phyloP scores from a whole-genome alignment of 2,113 vertebrate species.

The Haemorhous mexicanus region DNA sequence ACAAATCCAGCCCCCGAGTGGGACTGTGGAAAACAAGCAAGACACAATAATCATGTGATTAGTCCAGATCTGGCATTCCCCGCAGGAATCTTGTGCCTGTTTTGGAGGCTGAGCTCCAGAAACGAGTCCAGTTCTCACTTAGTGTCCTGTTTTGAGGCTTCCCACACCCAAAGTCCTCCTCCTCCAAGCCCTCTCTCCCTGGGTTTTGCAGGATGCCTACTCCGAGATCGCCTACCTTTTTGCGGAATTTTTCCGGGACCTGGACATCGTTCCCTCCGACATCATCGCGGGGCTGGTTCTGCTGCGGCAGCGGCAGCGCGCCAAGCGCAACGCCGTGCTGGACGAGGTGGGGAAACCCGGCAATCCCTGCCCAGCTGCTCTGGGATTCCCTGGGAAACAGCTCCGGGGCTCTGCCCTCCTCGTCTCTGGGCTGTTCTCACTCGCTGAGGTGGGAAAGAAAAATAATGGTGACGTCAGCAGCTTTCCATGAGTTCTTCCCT shows the following conservation, averaged over 20 bases:
- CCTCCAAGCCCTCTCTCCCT: background rate
- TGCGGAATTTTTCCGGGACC: constrained; percentile 96
- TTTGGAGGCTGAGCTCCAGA: background rate
- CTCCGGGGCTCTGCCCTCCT: background rate
- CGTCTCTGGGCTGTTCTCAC: background rate
- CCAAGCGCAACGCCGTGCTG: constrained; percentile 87
- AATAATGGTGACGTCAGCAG: background rate
- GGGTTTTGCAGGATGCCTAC: constrained; percentile 87
- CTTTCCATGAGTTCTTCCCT: background rate
- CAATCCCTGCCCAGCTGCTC: background rate
- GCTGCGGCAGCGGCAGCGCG: constrained; percentile 90
- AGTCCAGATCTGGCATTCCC: background rate
- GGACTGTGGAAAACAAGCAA: background rate
- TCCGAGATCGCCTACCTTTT: constrained; percentile 99
- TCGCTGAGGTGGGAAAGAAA: background rate
- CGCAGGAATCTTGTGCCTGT: background rate
- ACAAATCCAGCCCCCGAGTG: background rate
- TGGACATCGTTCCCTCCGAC: constrained; percentile 98
- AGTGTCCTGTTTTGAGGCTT: background rate
- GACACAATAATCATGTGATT: background rate
- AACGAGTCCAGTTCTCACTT: background rate
- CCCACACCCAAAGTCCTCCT: background rate
- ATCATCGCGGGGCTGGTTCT: constrained; percentile 97
- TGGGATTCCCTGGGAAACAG: background rate
- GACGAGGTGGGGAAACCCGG: constrained; percentile 70